Percentiles rank a stretch among this genome's conserved stretches.
These are phyloP conservation scores for Polyodon spathula DNA, from an alignment of 2,113 vertebrate genomes.

Conservation along the genomic window DNA sequence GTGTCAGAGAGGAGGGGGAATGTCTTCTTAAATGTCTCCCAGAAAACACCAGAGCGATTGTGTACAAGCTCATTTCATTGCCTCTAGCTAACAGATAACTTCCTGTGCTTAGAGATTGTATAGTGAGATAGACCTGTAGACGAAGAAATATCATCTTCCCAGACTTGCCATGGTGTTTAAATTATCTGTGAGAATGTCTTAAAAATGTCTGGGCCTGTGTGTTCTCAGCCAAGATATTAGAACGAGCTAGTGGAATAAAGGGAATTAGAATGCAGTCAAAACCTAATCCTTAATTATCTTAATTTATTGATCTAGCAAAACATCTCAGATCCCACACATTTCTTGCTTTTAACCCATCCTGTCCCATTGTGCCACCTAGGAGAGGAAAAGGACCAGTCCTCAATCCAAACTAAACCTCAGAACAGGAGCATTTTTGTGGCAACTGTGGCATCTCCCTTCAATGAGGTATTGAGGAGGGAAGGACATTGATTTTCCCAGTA, in stretches of 20 bases:
- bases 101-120: conserved; percentile 44
- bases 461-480: not conserved
- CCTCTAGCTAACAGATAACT: conserved; percentile 38
- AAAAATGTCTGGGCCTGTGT: conserved; percentile 25
- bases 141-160: conserved; percentile 47
- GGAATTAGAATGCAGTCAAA: too few relatives aligned
- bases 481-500: not conserved
- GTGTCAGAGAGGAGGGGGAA: not conserved
- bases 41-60: conserved; percentile 39
- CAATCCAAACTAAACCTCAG: too few relatives aligned
- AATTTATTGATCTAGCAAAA: too few relatives aligned
- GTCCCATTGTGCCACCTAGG: too few relatives aligned
- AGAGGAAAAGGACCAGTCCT: too few relatives aligned
- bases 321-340: too few relatives aligned
- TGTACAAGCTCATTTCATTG: conserved; percentile 21
- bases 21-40: conserved; percentile 37
- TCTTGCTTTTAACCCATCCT: too few relatives aligned
- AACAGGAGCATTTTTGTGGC: not conserved
- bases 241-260: conserved; percentile 11
- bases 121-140: conserved; percentile 22
- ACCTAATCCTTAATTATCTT: too few relatives aligned
- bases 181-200: conserved; percentile 26
- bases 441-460: not conserved
- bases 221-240: conserved; percentile 20
- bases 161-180: too few relatives aligned